Evolutionary conservation across 2,888 invertebrate species (phyloP).

Genomic region (Napeogenes inachia): DNA sequence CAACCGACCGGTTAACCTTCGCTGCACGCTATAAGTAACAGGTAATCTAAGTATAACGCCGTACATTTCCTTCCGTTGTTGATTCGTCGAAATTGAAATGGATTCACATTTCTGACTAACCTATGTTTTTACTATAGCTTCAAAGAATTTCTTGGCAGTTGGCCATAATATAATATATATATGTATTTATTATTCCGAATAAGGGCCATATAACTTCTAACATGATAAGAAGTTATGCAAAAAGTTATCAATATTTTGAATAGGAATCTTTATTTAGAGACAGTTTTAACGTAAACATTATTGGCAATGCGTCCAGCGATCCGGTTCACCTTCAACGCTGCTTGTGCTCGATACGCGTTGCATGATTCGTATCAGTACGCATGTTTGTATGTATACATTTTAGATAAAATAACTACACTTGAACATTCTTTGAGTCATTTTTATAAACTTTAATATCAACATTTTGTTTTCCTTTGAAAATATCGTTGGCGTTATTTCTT

Average conservation of each 20-base stretch:
- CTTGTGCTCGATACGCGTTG: background rate
- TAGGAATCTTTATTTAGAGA: background rate
- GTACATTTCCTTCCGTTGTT: constrained; percentile 18
- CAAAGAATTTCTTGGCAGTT: background rate
- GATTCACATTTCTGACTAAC: background rate
- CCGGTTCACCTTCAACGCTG: constrained; percentile 25
- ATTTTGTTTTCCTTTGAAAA: no score
- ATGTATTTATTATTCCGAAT: no score
- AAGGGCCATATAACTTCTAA: no score
- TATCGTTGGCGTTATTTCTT: no score
- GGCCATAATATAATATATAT: no score
- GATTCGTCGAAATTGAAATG: background rate
- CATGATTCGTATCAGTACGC: background rate
- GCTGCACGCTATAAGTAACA: constrained; percentile 22
- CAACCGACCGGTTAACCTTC: constrained; percentile 68
- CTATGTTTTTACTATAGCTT: background rate
- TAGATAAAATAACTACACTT: background rate
- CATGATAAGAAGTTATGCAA: no score
- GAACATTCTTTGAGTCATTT: no score
- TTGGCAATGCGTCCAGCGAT: constrained; percentile 17
- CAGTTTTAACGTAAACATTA: constrained; percentile 17
- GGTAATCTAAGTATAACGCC: constrained; percentile 17
- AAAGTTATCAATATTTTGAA: no score
- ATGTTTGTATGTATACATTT: background rate
- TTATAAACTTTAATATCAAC: no score